Evolutionary conservation across 2,113 vertebrate species (phyloP), one percentile per base, ranked within the genome.

Genomic region (Pampusana beccarii): DNA sequence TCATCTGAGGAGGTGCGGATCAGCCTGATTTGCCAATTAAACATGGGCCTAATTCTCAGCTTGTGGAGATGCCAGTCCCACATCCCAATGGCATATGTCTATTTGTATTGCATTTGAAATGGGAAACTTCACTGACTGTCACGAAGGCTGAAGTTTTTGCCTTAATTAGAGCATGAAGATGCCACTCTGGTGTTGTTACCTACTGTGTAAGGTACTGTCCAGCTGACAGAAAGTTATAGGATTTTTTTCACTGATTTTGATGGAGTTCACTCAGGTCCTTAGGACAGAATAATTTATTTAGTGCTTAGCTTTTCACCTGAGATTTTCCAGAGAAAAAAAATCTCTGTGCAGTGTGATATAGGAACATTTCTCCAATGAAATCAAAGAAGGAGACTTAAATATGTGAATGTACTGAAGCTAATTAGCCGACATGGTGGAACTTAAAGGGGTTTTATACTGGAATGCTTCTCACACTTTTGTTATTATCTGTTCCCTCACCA

Each of bases 241-340:
- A 50, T 10, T 62, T 60, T 91, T 84, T 80, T 11, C 25, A 65
- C 26, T 33, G 18, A 80, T 81, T 62, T 81, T 86, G 28, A 48
- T 34, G 60, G 23, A 78, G 26, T 85, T 92, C 21, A 10, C 19
- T 79, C 23, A 58, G 54, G 36, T 86, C 42, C 53, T 51, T 25
- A 46, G 61, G 38, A 50, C 31, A 71, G 42, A 81, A 29, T 65
- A 24, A 88, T 69, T 75, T 74, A 64, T 71, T 64, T 92, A 86
- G 67, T 92, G 90, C 60, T 94, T 82, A 75, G 28, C 28, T 92
- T 70, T 88, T 80, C 54, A 61, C 46, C 26, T 54, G 51, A 93
- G 61, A 29, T 73, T 79, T 64, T 86, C 75, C 5, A 2, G n/a
- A n/a, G n/a, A n/a, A n/a, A n/a, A 72, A 86, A 81, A 69, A 58